A percentile compares a stretch with the other conserved stretches of the same genome.
Conservation (phyloP, 2,888 invertebrate genomes). For the Gasteruption jaculator region DNA sequence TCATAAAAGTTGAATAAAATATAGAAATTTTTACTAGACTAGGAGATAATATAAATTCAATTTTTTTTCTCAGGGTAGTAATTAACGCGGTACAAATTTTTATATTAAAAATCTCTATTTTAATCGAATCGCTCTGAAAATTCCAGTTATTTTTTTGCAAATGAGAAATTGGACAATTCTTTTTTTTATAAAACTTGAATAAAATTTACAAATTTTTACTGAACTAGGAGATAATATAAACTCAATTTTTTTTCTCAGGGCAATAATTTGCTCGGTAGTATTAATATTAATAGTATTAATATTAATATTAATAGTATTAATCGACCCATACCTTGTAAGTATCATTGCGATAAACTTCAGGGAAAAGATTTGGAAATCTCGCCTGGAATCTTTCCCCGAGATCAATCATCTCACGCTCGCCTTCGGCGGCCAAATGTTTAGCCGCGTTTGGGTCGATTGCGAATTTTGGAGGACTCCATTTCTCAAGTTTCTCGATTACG, state of each 20-base stretch:
- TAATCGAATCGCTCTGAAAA: slow-evolving; percentile 9
- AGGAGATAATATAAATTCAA: background rate
- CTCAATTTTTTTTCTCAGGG: background rate
- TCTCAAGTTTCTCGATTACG: slow-evolving; percentile 53
- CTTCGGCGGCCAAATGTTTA: slow-evolving; percentile 67
- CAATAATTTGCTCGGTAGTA: background rate
- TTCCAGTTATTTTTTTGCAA: background rate
- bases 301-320: slow-evolving; percentile 3
- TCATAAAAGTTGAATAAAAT: no score
- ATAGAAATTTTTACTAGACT: background rate
- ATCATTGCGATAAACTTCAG: slow-evolving; percentile 59
- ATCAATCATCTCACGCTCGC: slow-evolving; percentile 69
- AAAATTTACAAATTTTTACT: no score
- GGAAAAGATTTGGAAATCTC: slow-evolving; percentile 65
- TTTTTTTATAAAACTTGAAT: no score
- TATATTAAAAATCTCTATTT: slow-evolving; percentile 58
- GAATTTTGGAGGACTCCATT: slow-evolving; percentile 61
- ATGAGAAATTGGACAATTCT: background rate
- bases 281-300: no score
- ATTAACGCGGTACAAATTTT: slow-evolving; percentile 48
- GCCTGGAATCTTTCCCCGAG: slow-evolving; percentile 71
- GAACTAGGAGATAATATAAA: slow-evolving; percentile 3
- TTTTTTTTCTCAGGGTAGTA: background rate
- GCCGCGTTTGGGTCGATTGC: slow-evolving; percentile 55
- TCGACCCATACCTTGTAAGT: slow-evolving; percentile 56